Evolutionary conservation across 2,888 invertebrate species (phyloP), one percentile per base, ranked within the genome.

Genomic region (Cloeon dipterum): DNA sequence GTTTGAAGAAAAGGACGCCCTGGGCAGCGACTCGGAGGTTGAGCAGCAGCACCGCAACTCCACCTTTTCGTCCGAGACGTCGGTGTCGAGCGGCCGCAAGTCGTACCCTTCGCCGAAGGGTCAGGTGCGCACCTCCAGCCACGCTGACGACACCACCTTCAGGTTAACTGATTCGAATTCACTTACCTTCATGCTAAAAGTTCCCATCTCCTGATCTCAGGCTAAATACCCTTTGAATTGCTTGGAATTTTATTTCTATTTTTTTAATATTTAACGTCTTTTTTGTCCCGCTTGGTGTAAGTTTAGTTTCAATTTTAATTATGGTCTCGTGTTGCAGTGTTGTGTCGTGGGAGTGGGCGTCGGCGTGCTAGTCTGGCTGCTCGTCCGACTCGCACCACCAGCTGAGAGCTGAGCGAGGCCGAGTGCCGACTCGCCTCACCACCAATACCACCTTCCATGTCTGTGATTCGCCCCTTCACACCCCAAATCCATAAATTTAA

Each of bases 91-190:
- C 49, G 53, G 70, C 21, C 62, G 76, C 21, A 74, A 76, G 50
- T 70, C 74, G 29, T 76, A 71, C 47, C 67, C 68, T 1, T 66
- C 72, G 7, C 63, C 77, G 14, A 71, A 78, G 54, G 57, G 76
- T 3, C 75, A 77, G 52, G 75, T 78, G 42, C 65, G 78, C 43
- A 76, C 75, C 46, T 77, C 76, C 47, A 77, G 76, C 58, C 78
- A 79, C 58, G 78, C 77, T 54, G 79, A 81, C 56, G 81, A 81
- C 56, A 81, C 79, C 41, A 78, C 79, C 38, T 81, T 81, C 66
- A 74, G 74, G 74, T 74, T n/a, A n/a, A 54, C 57, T n/a, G n/a
- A n/a, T n/a, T n/a, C n/a, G n/a, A n/a, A n/a, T n/a, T n/a, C n/a
- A n/a, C n/a, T n/a, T n/a, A n/a, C n/a, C n/a, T n/a, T n/a, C n/a